phyloP scores from a whole-genome alignment of 2,888 invertebrate genomes.

The Liopterus haemorrhoidalis region DNA sequence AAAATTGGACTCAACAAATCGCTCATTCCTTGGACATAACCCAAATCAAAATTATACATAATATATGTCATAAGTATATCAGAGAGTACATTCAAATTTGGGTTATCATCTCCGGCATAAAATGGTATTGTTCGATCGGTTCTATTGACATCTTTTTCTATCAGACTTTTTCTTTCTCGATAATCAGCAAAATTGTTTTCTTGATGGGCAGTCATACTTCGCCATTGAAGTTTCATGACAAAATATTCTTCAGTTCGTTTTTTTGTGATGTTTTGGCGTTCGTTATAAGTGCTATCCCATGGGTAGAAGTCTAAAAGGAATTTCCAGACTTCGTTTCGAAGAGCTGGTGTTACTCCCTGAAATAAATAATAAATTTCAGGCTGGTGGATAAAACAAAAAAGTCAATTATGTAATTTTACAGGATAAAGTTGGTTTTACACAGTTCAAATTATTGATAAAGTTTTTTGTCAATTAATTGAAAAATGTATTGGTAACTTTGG shows the following conservation, averaged over 20 bases:
- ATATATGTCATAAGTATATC: slow-evolving; percentile 97
- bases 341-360: slow-evolving; percentile 70
- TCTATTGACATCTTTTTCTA: slow-evolving; percentile 95
- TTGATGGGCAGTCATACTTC: slow-evolving; percentile 79
- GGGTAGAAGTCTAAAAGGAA: slow-evolving; percentile 83
- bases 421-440: background rate
- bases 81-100: slow-evolving; percentile 74
- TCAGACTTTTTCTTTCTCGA: slow-evolving; percentile 84
- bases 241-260: slow-evolving; percentile 81
- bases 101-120: slow-evolving; percentile 90
- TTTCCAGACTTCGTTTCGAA: slow-evolving; percentile 88
- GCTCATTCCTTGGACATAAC: slow-evolving; percentile 96
- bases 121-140: slow-evolving; percentile 88
- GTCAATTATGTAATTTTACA: slow-evolving; percentile 10
- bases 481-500: slow-evolving; percentile 3
- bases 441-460: no score
- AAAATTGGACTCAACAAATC: slow-evolving; percentile 91
- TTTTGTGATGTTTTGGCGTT: slow-evolving; percentile 63
- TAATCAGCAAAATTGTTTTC: slow-evolving; percentile 83
- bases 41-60: slow-evolving; percentile 98
- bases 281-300: slow-evolving; percentile 71
- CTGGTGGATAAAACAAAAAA: slow-evolving; percentile 2
- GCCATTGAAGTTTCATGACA: slow-evolving; percentile 96
- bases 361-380: slow-evolving; percentile 16
- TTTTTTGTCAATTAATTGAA: no score